Conservation (phyloP, 2,888 invertebrate species). For the Trachelus iudaicus region DNA sequence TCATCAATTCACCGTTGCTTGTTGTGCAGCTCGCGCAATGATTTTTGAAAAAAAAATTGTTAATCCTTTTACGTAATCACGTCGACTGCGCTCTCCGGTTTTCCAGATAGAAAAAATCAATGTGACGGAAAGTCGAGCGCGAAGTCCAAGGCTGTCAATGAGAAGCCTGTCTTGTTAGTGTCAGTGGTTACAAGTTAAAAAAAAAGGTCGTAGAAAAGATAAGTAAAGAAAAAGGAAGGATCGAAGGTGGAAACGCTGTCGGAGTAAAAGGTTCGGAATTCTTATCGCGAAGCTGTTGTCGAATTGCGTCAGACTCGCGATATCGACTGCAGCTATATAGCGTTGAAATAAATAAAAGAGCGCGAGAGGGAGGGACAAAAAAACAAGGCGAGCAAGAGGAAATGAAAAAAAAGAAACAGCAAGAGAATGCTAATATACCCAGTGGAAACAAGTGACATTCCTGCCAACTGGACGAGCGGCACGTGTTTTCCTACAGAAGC, state of each 20-base stretch:
- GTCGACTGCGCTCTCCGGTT: neutral
- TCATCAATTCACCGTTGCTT: neutral
- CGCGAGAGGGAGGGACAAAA: constrained; percentile 9
- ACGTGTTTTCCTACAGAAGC: neutral
- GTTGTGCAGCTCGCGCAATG: neutral
- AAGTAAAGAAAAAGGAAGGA: neutral
- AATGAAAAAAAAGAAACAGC: neutral
- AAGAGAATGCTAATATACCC: neutral
- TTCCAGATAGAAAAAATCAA: neutral
- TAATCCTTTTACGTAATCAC: neutral
- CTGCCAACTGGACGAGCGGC: neutral
- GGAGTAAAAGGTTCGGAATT: neutral
- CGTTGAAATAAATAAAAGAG: neutral
- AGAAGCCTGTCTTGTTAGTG: neutral
- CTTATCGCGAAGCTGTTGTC: neutral
- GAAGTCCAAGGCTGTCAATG: neutral
- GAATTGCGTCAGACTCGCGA: neutral
- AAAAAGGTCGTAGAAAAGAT: neutral
- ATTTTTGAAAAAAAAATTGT: neutral
- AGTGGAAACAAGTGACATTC: neutral
- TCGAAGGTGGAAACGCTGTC: neutral
- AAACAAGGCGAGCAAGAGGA: constrained; percentile 1
- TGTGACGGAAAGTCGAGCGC: neutral
- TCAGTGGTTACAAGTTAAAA: neutral
- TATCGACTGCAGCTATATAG: neutral